Evolutionary conservation across 2,797 vertebrate species (phyloP), one percentile per base, ranked within the genome.

Genomic region (Limosa lapponica): DNA sequence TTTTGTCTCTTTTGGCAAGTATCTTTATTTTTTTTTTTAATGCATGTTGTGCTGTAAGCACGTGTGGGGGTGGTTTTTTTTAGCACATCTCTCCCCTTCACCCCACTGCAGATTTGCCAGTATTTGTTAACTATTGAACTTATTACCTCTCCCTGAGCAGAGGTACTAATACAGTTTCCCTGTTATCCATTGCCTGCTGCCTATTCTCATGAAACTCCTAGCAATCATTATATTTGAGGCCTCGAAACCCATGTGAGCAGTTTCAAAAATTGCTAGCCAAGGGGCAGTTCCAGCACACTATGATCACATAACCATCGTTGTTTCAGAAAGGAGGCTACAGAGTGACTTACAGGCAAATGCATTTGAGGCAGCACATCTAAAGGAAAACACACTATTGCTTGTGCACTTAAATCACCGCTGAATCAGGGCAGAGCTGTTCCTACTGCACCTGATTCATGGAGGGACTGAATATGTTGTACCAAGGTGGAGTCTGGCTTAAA

Each of bases 41-140:
- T n/a, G 49, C 15, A 16, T 18, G 12, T 37, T 65, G 20, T 51
- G 18, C 75, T 74, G 51, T 37, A 28, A 89, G 62, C 27, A 79
- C 17, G 37, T 46, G 10, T 2, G 32, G 10, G 2, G 4, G 32
- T 24, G 10, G 2, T 1, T 15, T 15, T 32, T 64, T 55, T 43
- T 37, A 57, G 32, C 39, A 54, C 3, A 2, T 22, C 11, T 46
- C 20, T 79, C 17, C 10, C 27, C 36, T 73, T 52, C 22, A 44
- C 22, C 39, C 30, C 46, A 14, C 43, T 61, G 51, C 71, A 89
- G 37, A 37, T 66, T 74, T 86, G 20, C 44, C 62, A 41, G 18
- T 48, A n/a, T 75, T 88, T 75, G 39, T 79, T 71, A 44, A 28
- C 0, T 1, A 27, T 2, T 49, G 23, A 67, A 55, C 55, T 81